Conservation (phyloP, 2,113 vertebrate genomes). For the Prunella fulvescens region DNA sequence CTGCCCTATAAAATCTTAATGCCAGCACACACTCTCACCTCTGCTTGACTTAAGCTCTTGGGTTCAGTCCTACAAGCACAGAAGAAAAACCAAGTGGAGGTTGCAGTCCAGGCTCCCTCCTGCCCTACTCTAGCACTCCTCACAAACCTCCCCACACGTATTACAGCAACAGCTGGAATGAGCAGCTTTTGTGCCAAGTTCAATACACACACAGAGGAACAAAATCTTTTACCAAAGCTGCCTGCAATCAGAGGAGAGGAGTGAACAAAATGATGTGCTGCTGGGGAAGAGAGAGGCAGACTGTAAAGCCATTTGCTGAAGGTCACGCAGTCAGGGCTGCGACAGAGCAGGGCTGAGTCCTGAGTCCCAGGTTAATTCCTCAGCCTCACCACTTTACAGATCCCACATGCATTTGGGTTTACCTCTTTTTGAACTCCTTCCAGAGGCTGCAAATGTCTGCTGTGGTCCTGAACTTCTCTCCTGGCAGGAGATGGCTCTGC, state of each 20-base stretch:
- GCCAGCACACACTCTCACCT: neutral
- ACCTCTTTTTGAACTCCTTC: neutral
- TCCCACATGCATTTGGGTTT: neutral
- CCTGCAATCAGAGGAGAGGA: conserved; percentile 20
- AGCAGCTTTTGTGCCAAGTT: conserved; percentile 34
- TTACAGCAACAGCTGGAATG: neutral
- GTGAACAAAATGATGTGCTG: neutral
- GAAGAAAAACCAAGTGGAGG: neutral
- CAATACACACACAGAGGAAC: conserved; percentile 2
- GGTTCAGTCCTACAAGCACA: neutral
- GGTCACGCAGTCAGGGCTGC: neutral
- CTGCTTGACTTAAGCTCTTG: neutral
- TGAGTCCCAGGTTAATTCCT: neutral
- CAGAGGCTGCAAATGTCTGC: neutral
- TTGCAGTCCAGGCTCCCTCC: neutral
- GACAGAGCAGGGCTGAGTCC: neutral
- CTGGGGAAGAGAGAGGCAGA: neutral
- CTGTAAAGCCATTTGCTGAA: neutral
- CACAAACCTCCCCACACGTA: neutral
- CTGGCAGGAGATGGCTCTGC: neutral
- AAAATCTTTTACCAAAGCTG: conserved; percentile 29
- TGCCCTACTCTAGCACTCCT: neutral
- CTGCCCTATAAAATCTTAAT: neutral
- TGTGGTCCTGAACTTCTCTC: neutral
- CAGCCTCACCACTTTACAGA: neutral